These are phyloP conservation scores for Meteorus sp. DNA, from an alignment of 1,140 invertebrate genomes.

Conservation along the genomic window DNA sequence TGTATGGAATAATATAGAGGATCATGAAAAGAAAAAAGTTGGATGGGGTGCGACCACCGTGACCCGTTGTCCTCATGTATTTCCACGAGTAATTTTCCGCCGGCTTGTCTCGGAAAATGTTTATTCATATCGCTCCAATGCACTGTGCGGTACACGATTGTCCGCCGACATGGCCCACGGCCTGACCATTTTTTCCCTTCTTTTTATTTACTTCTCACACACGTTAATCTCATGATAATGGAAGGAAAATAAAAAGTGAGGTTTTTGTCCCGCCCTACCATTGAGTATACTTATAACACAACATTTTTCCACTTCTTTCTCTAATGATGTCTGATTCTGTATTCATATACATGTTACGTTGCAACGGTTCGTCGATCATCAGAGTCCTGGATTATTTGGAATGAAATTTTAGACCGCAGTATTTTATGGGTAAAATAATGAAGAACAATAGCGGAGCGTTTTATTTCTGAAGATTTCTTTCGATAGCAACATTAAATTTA, in stretches of 20 bases:
- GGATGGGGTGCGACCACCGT: constrained; percentile 14
- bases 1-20: not conserved
- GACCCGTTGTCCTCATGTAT: constrained; percentile 30
- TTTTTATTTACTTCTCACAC: constrained; percentile 13
- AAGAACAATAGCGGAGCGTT: too few relatives aligned
- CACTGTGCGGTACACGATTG: constrained; percentile 41
- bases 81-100: constrained; percentile 49
- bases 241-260: constrained; percentile 7
- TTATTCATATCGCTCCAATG: constrained; percentile 49
- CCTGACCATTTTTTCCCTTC: constrained; percentile 15
- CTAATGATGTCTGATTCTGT: too few relatives aligned
- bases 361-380: too few relatives aligned
- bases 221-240: constrained; percentile 37
- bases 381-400: too few relatives aligned
- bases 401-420: too few relatives aligned
- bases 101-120: constrained; percentile 44
- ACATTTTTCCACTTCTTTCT: too few relatives aligned
- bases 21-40: constrained; percentile 21
- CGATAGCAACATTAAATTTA: constrained; percentile 42
- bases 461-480: too few relatives aligned
- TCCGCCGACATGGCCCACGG: constrained; percentile 36
- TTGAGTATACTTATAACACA: too few relatives aligned
- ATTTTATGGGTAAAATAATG: too few relatives aligned
- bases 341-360: too few relatives aligned
- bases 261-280: too few relatives aligned